Conservation (phyloP, 2,888 invertebrate genomes). For the Zeuzera pyrina region DNA sequence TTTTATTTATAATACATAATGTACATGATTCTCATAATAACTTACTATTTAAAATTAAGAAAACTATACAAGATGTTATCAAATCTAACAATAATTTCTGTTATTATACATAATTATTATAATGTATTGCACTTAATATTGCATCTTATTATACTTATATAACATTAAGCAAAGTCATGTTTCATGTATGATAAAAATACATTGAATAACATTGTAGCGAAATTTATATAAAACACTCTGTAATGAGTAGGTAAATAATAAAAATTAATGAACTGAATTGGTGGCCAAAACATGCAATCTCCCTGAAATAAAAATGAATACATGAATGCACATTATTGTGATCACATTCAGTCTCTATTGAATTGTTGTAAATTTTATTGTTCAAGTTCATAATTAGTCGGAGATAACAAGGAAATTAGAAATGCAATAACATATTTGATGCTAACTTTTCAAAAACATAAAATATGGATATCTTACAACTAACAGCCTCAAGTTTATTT, state of each 20-base stretch:
- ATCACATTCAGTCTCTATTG: too few species aligned
- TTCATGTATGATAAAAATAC: constrained; percentile 91
- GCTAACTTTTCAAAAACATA: too few species aligned
- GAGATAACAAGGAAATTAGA: not conserved
- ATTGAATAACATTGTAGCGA: constrained; percentile 89
- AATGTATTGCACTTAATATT: not conserved
- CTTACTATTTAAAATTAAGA: not conserved
- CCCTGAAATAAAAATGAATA: constrained; percentile 74
- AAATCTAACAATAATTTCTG: too few species aligned
- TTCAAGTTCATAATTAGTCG: too few species aligned
- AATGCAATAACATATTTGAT: too few species aligned
- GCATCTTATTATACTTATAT: not conserved
- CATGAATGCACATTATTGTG: too few species aligned
- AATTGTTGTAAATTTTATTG: too few species aligned
- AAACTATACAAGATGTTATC: constrained; percentile 4
- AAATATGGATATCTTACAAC: too few species aligned
- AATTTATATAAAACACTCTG: constrained; percentile 90
- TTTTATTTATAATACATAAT: not conserved
- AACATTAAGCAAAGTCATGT: constrained; percentile 75
- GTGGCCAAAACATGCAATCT: constrained; percentile 94
- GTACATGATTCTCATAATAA: not conserved
- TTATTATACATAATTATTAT: not conserved
- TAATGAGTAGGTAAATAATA: constrained; percentile 84
- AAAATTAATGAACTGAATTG: constrained; percentile 92
- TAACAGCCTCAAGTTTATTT: too few species aligned